Base-by-base conservation (phyloP, 2,113 vertebrate genomes). In the Lathamus discolor region DNA sequence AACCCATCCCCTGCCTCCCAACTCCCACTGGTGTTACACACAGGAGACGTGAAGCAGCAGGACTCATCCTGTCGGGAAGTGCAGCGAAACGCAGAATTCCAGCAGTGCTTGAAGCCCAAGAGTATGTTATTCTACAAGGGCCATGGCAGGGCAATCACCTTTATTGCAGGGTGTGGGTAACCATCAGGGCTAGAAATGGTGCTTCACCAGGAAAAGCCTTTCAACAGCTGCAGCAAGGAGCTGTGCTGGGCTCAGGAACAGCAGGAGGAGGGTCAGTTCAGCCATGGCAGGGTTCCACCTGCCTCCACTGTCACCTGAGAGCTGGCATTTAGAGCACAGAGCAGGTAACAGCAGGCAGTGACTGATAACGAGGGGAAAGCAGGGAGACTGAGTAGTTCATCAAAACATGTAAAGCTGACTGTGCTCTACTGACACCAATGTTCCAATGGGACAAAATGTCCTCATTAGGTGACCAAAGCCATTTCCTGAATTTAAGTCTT, bases 111-210 rank as follows among this genome's bases (percentile, higher is more conserved):
- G 2, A 73, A 63, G 62, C 54, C 52, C 7, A 4, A 54, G 52
- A 49, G 48, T 23, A 64, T 2, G 4, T 39, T 41, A 10, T 10
- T 52, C 67, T 62, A 6, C 72, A 57, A 9, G 2, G 4, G 17
- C 33, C 0, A 7, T 31, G 43, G 63, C 55, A 57, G 29, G 11
- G 43, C 64, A 23, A 5, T 18, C 12, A 18, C 55, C 48, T 13
- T 4, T 18, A 1, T 0, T n/a, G 63, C 14, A 3, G 19, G 4
- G 46, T 5, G 23, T 13, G 37, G 18, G 69, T 28, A 54, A 80
- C 39, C 11, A 0, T 19, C 52, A 33, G 91, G 70, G 66, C 37
- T 64, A 23, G 49, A 24, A 77, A 59, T 0, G 28, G 33, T 33
- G 75, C 75, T 88, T 17, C 28, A 49, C 54, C 25, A 3, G 80